phyloP scores from a whole-genome alignment of 53 echinoderm and acorn worm species.

The Echinometra lucunter region DNA sequence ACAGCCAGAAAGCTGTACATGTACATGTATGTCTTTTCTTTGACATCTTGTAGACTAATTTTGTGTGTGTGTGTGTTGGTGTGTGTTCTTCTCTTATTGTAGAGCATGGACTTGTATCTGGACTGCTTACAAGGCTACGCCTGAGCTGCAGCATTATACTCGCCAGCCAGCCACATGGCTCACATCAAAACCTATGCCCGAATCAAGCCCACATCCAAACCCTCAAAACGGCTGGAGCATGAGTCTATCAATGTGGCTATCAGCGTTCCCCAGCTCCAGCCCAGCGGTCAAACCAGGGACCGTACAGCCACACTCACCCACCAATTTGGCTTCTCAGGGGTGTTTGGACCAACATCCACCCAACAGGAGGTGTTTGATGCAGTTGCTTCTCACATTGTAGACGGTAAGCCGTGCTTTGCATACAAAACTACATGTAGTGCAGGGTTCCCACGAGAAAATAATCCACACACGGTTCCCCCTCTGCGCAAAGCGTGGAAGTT shows the following conservation, averaged over 20 bases:
- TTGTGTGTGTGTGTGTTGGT: no score
- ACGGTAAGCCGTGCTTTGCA: slow-evolving; percentile 44
- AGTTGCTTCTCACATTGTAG: slow-evolving; percentile 73
- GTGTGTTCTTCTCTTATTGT: not conserved
- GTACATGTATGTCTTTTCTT: no score
- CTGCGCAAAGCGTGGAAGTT: no score
- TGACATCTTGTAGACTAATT: no score
- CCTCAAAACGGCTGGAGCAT: slow-evolving; percentile 61
- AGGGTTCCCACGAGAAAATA: no score
- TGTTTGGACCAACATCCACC: slow-evolving; percentile 71
- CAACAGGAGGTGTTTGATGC: slow-evolving; percentile 76
- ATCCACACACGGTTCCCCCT: no score
- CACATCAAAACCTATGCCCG: slow-evolving; percentile 76
- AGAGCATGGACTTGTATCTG: not conserved
- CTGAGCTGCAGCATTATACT: no score
- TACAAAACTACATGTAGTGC: no score
- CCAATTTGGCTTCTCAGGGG: slow-evolving; percentile 67
- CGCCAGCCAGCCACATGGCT: slow-evolving; percentile 46
- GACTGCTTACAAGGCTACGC: not conserved
- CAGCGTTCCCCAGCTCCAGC: slow-evolving; percentile 50
- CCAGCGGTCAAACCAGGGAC: slow-evolving; percentile 39
- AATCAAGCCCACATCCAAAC: slow-evolving; percentile 66
- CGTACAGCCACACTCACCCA: slow-evolving; percentile 56
- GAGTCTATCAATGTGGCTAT: slow-evolving; percentile 68
- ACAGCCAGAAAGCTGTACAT: no score